These are phyloP conservation scores for Anhinga anhinga DNA, from an alignment of 2,113 vertebrate genomes.

Conservation along the genomic window DNA sequence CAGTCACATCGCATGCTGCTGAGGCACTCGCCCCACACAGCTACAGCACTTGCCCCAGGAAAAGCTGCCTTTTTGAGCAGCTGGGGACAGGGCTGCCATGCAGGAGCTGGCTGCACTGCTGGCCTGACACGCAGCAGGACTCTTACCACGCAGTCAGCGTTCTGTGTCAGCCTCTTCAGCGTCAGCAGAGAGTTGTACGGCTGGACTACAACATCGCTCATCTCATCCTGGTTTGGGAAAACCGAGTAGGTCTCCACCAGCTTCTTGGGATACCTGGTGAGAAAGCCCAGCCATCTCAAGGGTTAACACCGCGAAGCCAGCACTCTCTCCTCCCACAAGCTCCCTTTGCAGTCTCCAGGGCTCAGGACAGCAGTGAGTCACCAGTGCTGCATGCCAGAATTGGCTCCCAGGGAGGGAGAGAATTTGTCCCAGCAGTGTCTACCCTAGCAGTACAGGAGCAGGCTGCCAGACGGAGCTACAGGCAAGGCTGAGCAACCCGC, in stretches of 20 bases:
- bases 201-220: slow-evolving; percentile 98
- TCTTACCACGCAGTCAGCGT: slow-evolving; percentile 96
- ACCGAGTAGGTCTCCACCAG: slow-evolving; percentile 97
- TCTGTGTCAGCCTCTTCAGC: slow-evolving; percentile 95
- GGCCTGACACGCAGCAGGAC: accelerated
- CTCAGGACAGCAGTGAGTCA: slow-evolving; percentile 54
- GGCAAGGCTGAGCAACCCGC: slow-evolving; percentile 19
- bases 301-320: slow-evolving; percentile 5
- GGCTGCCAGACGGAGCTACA: slow-evolving; percentile 35
- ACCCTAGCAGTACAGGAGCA: not conserved
- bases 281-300: not conserved
- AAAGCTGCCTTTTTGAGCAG: not conserved
- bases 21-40: accelerated
- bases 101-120: not conserved
- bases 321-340: not conserved
- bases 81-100: not conserved
- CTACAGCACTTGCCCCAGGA: no score
- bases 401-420: slow-evolving; percentile 15
- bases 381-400: not conserved
- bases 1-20: accelerated
- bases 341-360: slow-evolving; percentile 30
- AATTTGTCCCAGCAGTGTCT: slow-evolving; percentile 49
- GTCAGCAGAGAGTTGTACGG: slow-evolving; percentile 97
- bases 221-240: slow-evolving; percentile 98
- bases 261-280: slow-evolving; percentile 93